phyloP scores from a whole-genome alignment of 1,140 invertebrate species.

The Ceratitis capitata region DNA sequence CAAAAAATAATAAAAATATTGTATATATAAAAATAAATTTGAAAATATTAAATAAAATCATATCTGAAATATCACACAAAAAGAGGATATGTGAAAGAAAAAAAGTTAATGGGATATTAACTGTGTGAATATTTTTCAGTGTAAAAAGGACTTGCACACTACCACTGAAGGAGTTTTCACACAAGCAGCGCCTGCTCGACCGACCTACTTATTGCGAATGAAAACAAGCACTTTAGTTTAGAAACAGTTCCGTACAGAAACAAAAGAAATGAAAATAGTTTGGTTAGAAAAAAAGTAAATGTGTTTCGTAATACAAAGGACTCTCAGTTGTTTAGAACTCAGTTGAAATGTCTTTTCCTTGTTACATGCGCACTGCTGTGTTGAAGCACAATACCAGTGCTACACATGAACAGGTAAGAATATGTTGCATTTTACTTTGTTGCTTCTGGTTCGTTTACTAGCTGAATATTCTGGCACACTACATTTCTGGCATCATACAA shows the following conservation, averaged over 20 bases:
- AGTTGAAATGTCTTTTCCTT: neutral
- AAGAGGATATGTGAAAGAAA: no score
- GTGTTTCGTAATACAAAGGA: neutral
- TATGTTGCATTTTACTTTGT: neutral
- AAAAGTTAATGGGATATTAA: no score
- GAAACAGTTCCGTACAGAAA: neutral
- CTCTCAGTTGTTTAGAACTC: neutral
- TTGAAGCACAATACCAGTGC: neutral
- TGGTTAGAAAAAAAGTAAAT: no score
- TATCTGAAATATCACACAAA: no score
- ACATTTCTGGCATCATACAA: neutral
- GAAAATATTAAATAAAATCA: no score
- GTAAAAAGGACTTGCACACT: neutral
- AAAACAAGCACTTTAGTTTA: neutral
- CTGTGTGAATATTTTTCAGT: no score
- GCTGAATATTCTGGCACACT: neutral
- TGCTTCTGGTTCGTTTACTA: neutral
- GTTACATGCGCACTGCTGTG: neutral
- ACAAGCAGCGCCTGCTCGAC: neutral
- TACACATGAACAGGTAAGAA: slow-evolving; percentile 7
- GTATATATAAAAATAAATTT: no score
- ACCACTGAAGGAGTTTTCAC: neutral
- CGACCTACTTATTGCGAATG: neutral
- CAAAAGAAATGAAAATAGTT: neutral
- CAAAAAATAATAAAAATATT: no score